A percentile compares a stretch with the other conserved stretches of the same genome.
phyloP scores from a whole-genome alignment of 2,888 invertebrate species.

The Yponomeuta sedellus region DNA sequence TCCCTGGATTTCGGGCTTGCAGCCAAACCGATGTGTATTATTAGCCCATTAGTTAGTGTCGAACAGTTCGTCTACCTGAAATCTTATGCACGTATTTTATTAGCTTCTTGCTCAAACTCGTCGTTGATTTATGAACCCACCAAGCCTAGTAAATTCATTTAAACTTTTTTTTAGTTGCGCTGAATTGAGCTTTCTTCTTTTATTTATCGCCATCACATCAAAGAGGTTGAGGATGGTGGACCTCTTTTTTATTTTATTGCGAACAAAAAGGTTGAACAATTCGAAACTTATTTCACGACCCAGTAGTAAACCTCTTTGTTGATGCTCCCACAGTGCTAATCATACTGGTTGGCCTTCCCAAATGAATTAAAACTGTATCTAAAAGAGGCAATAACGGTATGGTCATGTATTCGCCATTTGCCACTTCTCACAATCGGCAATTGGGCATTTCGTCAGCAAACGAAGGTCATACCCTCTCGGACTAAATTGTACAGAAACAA shows the following conservation, averaged over 20 bases:
- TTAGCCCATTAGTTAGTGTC: slow-evolving; percentile 61
- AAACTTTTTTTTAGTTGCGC: not conserved
- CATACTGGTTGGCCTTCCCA: not conserved
- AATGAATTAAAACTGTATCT: not conserved
- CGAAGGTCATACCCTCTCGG: not conserved
- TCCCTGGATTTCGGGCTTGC: slow-evolving; percentile 47
- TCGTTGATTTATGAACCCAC: slow-evolving; percentile 19
- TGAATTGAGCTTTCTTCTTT: not conserved
- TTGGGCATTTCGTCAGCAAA: not conserved
- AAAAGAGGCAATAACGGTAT: not conserved
- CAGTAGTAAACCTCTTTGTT: not conserved
- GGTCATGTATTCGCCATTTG: not conserved
- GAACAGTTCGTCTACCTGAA: slow-evolving; percentile 55
- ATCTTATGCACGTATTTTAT: slow-evolving; percentile 22
- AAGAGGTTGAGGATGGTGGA: not conserved
- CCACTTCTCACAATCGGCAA: not conserved
- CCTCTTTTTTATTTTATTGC: not conserved
- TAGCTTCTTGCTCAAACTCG: not conserved
- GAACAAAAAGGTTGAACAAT: not conserved
- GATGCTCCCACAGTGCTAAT: not conserved
- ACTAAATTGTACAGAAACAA: too few species aligned
- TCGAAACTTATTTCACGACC: not conserved
- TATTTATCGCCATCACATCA: not conserved
- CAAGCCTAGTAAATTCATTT: not conserved
- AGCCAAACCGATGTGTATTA: slow-evolving; percentile 65